Percentiles rank a stretch among this genome's conserved stretches.
Conservation (phyloP, 2,113 vertebrate species). For the Apistogramma diplotaenia region DNA sequence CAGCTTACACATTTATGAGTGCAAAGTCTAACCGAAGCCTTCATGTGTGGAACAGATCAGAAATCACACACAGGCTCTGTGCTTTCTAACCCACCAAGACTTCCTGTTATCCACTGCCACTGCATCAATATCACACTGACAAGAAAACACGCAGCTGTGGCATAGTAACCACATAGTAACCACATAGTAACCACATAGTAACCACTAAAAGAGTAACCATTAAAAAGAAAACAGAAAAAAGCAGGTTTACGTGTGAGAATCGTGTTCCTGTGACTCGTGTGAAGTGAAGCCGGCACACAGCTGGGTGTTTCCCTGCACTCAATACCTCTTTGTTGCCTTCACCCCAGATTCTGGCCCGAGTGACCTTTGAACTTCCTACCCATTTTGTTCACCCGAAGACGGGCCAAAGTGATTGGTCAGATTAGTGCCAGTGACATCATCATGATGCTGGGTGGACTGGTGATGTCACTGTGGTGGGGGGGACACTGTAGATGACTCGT, state of each 20-base stretch:
- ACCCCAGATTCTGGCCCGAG: not conserved
- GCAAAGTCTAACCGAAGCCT: not conserved
- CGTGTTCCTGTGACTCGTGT: constrained; percentile 5
- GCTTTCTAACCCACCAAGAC: constrained; percentile 22
- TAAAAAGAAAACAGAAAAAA: no score
- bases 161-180: constrained; percentile 50
- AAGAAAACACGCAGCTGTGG: constrained; percentile 44
- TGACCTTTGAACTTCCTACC: constrained; percentile 44
- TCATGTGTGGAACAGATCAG: not conserved
- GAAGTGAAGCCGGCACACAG: constrained; percentile 12
- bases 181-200: no score
- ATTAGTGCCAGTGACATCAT: constrained; percentile 47
- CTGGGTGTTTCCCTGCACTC: constrained; percentile 25
- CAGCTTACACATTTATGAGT: not conserved
- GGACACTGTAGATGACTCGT: not conserved
- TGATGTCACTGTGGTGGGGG: constrained; percentile 29
- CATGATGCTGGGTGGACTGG: not conserved
- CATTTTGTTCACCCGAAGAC: not conserved
- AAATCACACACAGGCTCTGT: constrained; percentile 1
- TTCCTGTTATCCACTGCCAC: constrained; percentile 4
- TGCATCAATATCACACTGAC: not conserved
- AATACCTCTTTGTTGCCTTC: constrained; percentile 48
- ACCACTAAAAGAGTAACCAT: no score
- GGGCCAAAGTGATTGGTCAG: constrained; percentile 13
- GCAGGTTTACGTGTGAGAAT: not conserved